Conservation (phyloP, 2,888 invertebrate species). For the Cerastoderma edule region DNA sequence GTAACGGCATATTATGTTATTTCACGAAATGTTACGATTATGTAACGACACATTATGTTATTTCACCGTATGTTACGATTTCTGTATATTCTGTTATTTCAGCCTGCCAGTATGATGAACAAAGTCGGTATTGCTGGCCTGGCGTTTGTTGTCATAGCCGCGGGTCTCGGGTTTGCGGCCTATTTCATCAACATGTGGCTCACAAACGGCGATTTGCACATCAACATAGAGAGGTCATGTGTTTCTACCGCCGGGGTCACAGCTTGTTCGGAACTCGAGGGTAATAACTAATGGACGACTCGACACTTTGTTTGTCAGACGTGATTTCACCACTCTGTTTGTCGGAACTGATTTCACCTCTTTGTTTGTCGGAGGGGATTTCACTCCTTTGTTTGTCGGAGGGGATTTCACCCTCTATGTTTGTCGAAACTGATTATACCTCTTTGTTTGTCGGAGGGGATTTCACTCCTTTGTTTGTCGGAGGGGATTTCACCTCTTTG, state of each 20-base stretch:
- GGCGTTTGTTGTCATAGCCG: not conserved
- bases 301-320: not conserved
- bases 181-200: slow-evolving; percentile 12
- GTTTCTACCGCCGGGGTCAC: not conserved
- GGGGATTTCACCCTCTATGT: too few species aligned
- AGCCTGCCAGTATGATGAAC: not conserved
- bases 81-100: not conserved
- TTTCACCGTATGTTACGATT: not conserved
- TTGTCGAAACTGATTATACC: too few species aligned
- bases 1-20: not conserved
- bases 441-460: not conserved
- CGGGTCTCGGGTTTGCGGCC: slow-evolving; percentile 10
- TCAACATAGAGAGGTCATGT: slow-evolving; percentile 3
- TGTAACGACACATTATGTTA: not conserved
- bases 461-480: not conserved
- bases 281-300: not conserved
- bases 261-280: not conserved
- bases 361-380: too few species aligned
- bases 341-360: not conserved
- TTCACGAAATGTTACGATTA: not conserved
- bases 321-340: not conserved
- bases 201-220: not conserved
- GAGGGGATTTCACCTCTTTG: too few species aligned
- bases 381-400: too few species aligned
- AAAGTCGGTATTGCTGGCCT: not conserved